phyloP scores from a whole-genome alignment of 1,140 invertebrate species.

The Kradibia gibbosae region DNA sequence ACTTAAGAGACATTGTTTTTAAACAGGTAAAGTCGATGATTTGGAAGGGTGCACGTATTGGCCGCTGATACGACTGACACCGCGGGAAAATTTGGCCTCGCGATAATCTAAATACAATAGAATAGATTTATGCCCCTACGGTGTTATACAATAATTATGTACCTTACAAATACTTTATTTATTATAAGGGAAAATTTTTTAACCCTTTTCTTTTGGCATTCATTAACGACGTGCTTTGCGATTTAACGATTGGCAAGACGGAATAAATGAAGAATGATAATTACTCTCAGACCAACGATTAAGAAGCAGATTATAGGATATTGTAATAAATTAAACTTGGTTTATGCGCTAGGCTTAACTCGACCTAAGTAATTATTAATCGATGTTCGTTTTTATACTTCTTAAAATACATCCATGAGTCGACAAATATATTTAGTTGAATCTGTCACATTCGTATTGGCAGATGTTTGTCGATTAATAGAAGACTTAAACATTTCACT shows the following conservation, averaged over 20 bases:
- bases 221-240: too few species aligned
- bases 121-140: too few species aligned
- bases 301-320: neutral
- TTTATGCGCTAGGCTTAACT: neutral
- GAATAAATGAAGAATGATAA: neutral
- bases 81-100: too few species aligned
- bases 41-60: too few species aligned
- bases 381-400: neutral
- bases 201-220: too few species aligned
- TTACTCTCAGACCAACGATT: neutral
- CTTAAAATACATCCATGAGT: neutral
- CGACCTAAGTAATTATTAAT: neutral
- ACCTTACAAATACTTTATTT: too few species aligned
- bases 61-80: too few species aligned
- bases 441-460: neutral
- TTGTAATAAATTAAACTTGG: neutral
- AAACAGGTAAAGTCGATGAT: too few species aligned
- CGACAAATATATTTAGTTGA: neutral
- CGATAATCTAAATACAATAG: too few species aligned
- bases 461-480: neutral
- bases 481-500: neutral
- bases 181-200: too few species aligned
- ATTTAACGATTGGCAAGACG: neutral
- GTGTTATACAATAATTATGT: too few species aligned
- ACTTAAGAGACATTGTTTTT: too few species aligned